Conservation (phyloP, 2,797 vertebrate species). For the Chromis chromis region DNA sequence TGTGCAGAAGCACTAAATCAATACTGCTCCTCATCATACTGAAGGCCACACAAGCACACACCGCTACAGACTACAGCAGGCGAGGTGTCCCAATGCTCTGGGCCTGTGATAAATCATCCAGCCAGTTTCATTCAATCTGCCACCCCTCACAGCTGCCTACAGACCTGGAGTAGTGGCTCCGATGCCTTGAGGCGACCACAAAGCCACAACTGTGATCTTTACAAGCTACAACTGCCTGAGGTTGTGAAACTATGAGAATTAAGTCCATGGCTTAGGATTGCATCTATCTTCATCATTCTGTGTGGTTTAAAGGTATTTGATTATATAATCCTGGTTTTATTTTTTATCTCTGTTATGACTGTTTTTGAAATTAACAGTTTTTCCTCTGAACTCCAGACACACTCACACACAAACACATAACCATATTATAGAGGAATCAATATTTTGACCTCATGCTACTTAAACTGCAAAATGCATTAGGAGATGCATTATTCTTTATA, state of each 20-base stretch:
- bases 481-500: constrained; percentile 3
- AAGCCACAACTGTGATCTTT: constrained; percentile 55
- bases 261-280: constrained; percentile 27
- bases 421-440: neutral
- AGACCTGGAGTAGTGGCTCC: constrained; percentile 39
- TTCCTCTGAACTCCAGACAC: neutral
- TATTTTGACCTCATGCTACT: constrained; percentile 13
- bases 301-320: constrained; percentile 26
- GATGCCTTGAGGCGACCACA: constrained; percentile 47
- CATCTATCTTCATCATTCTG: constrained; percentile 36
- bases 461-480: constrained; percentile 12
- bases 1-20: constrained; percentile 58
- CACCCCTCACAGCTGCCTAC: constrained; percentile 61
- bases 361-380: constrained; percentile 3
- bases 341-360: neutral
- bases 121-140: constrained; percentile 69
- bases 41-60: constrained; percentile 38
- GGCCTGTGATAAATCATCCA: constrained; percentile 76
- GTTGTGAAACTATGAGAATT: constrained; percentile 47
- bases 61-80: constrained; percentile 20
- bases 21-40: constrained; percentile 46
- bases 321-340: neutral
- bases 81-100: constrained; percentile 52
- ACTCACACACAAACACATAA: neutral
- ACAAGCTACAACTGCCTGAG: constrained; percentile 35